Evolutionary conservation across 2,888 invertebrate genomes (phyloP).

Genomic region (Bombyx huttoni): DNA sequence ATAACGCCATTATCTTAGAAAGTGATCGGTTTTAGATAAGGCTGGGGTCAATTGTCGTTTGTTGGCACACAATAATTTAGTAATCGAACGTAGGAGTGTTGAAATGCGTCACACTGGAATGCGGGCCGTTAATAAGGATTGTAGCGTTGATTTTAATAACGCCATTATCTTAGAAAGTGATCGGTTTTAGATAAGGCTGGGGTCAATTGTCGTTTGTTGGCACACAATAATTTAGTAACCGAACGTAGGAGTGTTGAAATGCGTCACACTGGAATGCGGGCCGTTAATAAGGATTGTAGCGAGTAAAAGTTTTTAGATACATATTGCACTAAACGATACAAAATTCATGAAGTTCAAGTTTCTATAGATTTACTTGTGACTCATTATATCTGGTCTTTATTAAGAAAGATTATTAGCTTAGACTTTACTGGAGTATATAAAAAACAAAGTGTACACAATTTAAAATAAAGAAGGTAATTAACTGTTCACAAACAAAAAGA

Average conservation of each 20-base stretch:
- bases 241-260: background rate
- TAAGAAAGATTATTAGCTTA: no score
- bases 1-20: constrained; percentile 2
- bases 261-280: background rate
- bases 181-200: background rate
- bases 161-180: constrained; percentile 2
- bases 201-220: background rate
- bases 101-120: background rate
- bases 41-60: background rate
- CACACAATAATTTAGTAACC: background rate
- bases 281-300: background rate
- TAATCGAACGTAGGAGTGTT: background rate
- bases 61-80: background rate
- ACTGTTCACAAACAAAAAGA: no score
- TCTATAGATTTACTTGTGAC: no score
- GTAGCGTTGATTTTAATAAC: no score
- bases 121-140: background rate
- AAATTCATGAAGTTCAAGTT: no score
- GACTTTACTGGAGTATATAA: no score
- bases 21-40: background rate
- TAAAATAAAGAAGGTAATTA: no score
- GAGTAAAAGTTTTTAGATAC: background rate
- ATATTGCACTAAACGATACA: no score
- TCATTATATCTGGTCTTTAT: no score
- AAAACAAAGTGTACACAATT: no score